Evolutionary conservation across 92 coral and sea anemone genomes (phyloP).

Genomic region (Parazoanthus atlanticus): DNA sequence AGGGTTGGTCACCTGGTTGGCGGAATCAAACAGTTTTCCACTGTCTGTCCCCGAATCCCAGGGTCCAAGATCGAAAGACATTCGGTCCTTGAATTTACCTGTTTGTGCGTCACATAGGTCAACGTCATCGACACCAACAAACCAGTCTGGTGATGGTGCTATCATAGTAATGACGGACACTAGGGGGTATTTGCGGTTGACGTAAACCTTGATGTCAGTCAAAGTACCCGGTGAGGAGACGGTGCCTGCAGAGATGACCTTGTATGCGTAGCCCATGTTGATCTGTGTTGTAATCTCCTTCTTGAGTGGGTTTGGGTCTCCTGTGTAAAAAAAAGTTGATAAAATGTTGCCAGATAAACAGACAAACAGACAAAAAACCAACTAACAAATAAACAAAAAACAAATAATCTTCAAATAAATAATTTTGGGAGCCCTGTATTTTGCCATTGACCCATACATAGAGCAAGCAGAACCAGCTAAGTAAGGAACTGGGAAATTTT

Average conservation of each 20-base stretch:
- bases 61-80: constrained; percentile 29
- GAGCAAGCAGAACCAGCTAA: no score
- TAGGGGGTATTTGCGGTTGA: constrained; percentile 4
- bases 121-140: constrained; percentile 50
- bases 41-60: constrained; percentile 62
- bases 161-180: constrained; percentile 32
- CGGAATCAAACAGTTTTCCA: constrained; percentile 19
- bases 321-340: not conserved
- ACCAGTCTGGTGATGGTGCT: not conserved
- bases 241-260: not conserved
- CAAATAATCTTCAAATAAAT: no score
- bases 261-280: not conserved
- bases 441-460: no score
- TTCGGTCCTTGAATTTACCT: constrained; percentile 9
- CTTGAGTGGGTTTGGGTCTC: not conserved
- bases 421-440: not conserved
- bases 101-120: constrained; percentile 47
- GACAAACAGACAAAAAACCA: no score
- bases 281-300: not conserved
- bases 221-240: constrained; percentile 13
- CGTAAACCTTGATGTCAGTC: constrained; percentile 4
- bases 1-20: not conserved
- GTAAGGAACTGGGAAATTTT: no score
- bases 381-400: no score
- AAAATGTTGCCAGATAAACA: no score